Conservation (phyloP, 2,888 invertebrate genomes). For the Diogma glabrata region DNA sequence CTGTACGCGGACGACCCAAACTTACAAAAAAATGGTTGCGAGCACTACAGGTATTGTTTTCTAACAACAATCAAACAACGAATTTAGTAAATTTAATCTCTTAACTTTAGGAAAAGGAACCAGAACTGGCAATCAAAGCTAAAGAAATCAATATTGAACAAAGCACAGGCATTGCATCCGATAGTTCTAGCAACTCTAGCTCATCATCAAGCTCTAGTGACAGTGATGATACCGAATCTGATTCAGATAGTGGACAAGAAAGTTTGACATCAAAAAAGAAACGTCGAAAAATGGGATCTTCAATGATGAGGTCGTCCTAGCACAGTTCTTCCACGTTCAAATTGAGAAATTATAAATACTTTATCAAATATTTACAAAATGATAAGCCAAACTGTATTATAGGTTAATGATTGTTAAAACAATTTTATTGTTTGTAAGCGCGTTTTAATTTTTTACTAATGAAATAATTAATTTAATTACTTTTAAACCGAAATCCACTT, state of each 20-base stretch:
- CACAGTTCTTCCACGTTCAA: not conserved
- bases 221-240: constrained; percentile 42
- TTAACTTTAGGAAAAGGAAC: constrained; percentile 48
- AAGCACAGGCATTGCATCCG: constrained; percentile 85
- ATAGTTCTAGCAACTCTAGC: constrained; percentile 77
- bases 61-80: not conserved
- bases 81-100: too few relatives aligned
- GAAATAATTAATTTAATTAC: too few relatives aligned
- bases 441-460: too few relatives aligned
- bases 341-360: not conserved
- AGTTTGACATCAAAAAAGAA: constrained; percentile 77
- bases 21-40: constrained; percentile 86
- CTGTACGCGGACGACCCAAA: constrained; percentile 89
- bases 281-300: constrained; percentile 42
- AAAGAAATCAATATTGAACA: constrained; percentile 74
- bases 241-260: constrained; percentile 76
- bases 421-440: too few relatives aligned
- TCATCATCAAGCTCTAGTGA: constrained; percentile 56
- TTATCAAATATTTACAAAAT: constrained; percentile 5
- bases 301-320: not conserved
- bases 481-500: too few relatives aligned
- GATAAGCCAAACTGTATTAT: constrained; percentile 9
- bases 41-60: constrained; percentile 37
- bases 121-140: constrained; percentile 65
- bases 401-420: not conserved